phyloP scores from a whole-genome alignment of 2,113 vertebrate genomes.

The Orthonyx spaldingii region DNA sequence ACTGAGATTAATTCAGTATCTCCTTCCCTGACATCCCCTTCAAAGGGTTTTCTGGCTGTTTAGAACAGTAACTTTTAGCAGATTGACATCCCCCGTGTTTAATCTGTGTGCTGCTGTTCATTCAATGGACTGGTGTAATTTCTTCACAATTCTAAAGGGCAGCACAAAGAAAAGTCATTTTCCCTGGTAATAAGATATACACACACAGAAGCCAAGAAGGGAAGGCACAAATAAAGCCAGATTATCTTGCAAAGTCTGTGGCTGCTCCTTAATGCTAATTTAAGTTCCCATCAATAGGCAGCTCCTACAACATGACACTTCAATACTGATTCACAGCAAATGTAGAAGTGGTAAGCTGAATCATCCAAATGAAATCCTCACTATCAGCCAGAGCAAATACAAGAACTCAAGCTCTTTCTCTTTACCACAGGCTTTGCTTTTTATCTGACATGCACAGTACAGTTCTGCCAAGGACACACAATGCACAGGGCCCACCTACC shows the following conservation, averaged over 20 bases:
- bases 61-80: background rate
- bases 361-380: background rate
- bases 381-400: background rate
- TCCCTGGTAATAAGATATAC: conserved; percentile 56
- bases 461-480: background rate
- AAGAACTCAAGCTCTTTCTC: background rate
- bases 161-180: conserved; percentile 49
- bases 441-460: background rate
- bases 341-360: conserved; percentile 5
- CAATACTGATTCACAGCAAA: conserved; percentile 10
- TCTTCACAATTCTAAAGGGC: conserved; percentile 47
- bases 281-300: conserved; percentile 49
- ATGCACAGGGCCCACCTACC: background rate
- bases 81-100: conserved; percentile 37
- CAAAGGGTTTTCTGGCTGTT: conserved; percentile 27
- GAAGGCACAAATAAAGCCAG: conserved; percentile 52
- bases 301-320: conserved; percentile 27
- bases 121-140: conserved; percentile 15
- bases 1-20: background rate
- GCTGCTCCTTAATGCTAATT: conserved; percentile 55
- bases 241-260: conserved; percentile 51
- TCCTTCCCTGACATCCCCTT: background rate
- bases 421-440: background rate
- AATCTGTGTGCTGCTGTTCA: conserved; percentile 45
- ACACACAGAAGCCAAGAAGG: conserved; percentile 14